Base-by-base conservation (phyloP, 1,140 invertebrate species). In the Penaeus japonicus region DNA sequence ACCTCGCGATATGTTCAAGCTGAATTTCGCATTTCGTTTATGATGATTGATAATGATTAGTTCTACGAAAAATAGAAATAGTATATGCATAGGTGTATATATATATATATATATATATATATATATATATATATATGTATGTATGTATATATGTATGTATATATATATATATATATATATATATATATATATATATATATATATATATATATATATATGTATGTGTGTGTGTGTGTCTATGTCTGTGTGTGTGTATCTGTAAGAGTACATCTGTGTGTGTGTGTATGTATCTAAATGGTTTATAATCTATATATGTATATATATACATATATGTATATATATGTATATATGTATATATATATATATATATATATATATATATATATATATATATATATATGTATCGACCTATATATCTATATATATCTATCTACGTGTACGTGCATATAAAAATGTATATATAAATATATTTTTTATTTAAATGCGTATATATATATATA, bases 91-190 rank as follows among this genome's bases (percentile, higher is more conserved):
- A 70, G 12, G n/a, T 70, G n/a, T 22, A 70, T 70, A 70, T 22
- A 70, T 70, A 70, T 2, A 70, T n/a, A 70, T 2, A 70, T 30
- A n/a, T n/a, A 70, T n/a, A 70, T 70, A 70, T 70, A 70, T 70
- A 70, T n/a, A 70, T n/a, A n/a, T 70, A n/a, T 70, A 70, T 70
- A 70, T 70, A 70, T 70, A 70, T n/a, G n/a, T n/a, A n/a, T 70
- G 5, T 70, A 70, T n/a, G n/a, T 70, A 70, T 70, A 70, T n/a
- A 70, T 70, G 5, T 70, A n/a, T 70, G n/a, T 70, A 70, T 70
- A 70, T 70, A 70, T 70, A 22, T 70, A 70, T 70, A n/a, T 70
- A 22, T 70, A 70, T 70, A 70, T 70, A 70, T 70, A n/a, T 70
- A 70, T 70, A 70, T 70, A 70, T 70, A n/a, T 70, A 70, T 70